phyloP scores from a whole-genome alignment of 2,113 vertebrate species.

The Hyla sarda region DNA sequence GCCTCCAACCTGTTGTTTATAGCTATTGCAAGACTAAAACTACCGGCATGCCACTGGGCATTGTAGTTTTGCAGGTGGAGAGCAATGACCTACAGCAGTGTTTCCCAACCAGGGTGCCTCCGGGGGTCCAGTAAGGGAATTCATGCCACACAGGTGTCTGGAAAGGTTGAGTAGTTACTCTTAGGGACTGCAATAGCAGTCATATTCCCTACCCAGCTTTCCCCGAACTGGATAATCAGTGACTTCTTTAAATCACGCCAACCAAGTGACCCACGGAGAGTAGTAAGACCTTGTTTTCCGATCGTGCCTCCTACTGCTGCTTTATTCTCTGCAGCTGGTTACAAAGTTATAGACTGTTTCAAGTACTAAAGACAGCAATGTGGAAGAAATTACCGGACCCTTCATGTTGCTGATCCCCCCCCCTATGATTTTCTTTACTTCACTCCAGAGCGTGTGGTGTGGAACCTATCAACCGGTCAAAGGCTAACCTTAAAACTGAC shows the following conservation, averaged over 20 bases:
- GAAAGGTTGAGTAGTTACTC: too few relatives aligned
- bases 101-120: too few relatives aligned
- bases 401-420: conserved; percentile 69
- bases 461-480: conserved; percentile 77
- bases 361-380: conserved; percentile 82
- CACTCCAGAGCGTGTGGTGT: conserved; percentile 67
- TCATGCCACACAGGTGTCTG: too few relatives aligned
- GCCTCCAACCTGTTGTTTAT: too few relatives aligned
- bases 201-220: background rate
- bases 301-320: conserved; percentile 71
- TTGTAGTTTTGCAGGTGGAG: too few relatives aligned
- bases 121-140: too few relatives aligned
- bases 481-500: conserved; percentile 73
- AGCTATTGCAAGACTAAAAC: too few relatives aligned
- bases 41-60: too few relatives aligned
- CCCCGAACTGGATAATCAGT: background rate
- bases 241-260: background rate
- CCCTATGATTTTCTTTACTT: conserved; percentile 60
- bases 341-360: conserved; percentile 80
- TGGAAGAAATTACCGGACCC: conserved; percentile 86
- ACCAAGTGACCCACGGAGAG: background rate
- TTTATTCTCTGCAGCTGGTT: conserved; percentile 84
- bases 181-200: too few relatives aligned
- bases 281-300: conserved; percentile 64
- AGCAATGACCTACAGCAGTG: too few relatives aligned